Evolutionary conservation across 2,797 vertebrate genomes (phyloP), one percentile per base, ranked within the genome.

Genomic region (Mormyrops boulengeri): DNA sequence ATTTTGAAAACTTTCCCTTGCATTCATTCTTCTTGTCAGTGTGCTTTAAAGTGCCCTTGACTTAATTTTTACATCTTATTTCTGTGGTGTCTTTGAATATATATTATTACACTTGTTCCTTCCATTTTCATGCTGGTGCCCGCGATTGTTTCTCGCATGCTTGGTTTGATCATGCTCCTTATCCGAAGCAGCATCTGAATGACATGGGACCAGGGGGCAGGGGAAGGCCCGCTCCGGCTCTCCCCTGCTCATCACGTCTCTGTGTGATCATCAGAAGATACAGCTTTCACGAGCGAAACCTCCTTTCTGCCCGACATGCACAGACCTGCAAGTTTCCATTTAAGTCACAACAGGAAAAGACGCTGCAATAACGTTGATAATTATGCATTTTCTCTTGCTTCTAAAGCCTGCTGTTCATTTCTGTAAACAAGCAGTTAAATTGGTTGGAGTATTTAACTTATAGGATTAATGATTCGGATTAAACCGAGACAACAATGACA

Each of bases 141-240:
- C 92, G 82, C 60, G 89, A 55, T 85, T 41, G 9, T 90, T 93
- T 90, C 94, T 94, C 93, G 93, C 92, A 94, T 94, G 92, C 92
- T 93, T 93, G 90, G 93, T 91, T 93, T 94, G 87, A 90, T 92
- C 85, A 44, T 90, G 88, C 47, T 92, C 88, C 88, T 19, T 82
- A 88, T 80, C 90, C n/a, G 50, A 49, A 47, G 52, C 90, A 93
- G 92, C 90, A 77, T 85, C 90, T 90, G 90, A 91, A 4, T 88
- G 38, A 88, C 0, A 7, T 69, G 90, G 92, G 17, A 17, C 92
- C 89, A 57, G 26, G 88, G 92, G 88, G 38, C 77, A 89, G 84
- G n/a, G 85, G 90, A 12, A 3, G 86, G 69, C 88, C 66, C 53
- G 89, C 88, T 90, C 88, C 60, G 88, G 91, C 9, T n/a, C 47